Conservation (phyloP, 2,797 vertebrate genomes). For the Thaleichthys pacificus region DNA sequence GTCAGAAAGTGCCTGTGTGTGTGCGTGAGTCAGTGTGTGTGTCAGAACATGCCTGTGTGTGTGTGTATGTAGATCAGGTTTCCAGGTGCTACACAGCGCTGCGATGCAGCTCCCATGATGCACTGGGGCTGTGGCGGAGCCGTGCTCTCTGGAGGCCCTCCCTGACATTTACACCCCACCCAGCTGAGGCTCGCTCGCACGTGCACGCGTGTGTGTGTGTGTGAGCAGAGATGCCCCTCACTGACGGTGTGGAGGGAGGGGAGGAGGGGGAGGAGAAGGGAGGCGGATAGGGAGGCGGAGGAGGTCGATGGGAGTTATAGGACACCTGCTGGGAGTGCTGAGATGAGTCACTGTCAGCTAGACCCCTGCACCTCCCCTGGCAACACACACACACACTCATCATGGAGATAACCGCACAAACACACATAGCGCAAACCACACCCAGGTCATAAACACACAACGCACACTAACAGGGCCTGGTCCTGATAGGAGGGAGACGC, state of each 20-base stretch:
- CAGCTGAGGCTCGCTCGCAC: slow-evolving; percentile 33
- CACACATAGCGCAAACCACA: slow-evolving; percentile 13
- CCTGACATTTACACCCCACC: slow-evolving; percentile 28
- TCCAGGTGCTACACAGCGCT: not conserved
- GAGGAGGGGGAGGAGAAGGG: slow-evolving; percentile 6
- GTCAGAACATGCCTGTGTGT: not conserved
- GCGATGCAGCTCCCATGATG: not conserved
- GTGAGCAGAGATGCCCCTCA: slow-evolving; percentile 30
- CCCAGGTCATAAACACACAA: slow-evolving; percentile 11
- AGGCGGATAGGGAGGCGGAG: not conserved
- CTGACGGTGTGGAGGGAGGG: slow-evolving; percentile 25
- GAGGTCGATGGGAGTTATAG: slow-evolving; percentile 18
- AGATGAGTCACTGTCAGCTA: slow-evolving; percentile 60
- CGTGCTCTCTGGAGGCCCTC: not conserved
- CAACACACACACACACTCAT: slow-evolving; percentile 17
- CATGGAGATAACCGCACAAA: slow-evolving; percentile 8
- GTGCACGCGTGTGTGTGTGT: not conserved
- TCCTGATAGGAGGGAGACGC: too few species aligned
- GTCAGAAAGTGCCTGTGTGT: not conserved
- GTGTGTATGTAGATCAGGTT: not conserved
- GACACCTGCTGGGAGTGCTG: slow-evolving; percentile 56
- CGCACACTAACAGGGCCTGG: too few species aligned
- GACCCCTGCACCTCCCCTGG: slow-evolving; percentile 22
- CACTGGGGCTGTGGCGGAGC: not conserved
- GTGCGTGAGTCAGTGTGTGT: not conserved